Evolutionary conservation across 2,888 invertebrate species (phyloP).

Genomic region (Elysia crispata): DNA sequence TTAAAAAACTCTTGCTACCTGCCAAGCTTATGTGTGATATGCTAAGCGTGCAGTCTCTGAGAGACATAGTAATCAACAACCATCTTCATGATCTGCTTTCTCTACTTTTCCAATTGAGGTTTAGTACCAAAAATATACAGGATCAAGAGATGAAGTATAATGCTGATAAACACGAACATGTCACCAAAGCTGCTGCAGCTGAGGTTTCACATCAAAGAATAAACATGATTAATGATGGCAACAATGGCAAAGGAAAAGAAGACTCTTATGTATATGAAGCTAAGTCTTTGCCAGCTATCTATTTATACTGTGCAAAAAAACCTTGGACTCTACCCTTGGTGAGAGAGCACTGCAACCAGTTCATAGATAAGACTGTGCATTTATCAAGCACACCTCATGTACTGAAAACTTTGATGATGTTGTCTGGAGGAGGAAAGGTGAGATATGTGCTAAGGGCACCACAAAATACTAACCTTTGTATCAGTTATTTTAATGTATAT

Average conservation of each 20-base stretch:
- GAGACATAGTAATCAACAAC: slow-evolving; percentile 29
- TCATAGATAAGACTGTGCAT: slow-evolving; percentile 31
- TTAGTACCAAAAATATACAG: no score
- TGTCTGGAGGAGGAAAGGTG: slow-evolving; percentile 39
- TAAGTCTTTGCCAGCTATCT: no score
- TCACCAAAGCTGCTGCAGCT: no score
- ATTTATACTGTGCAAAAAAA: no score
- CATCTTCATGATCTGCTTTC: slow-evolving; percentile 34
- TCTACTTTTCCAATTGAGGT: slow-evolving; percentile 35
- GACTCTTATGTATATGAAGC: no score
- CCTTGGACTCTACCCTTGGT: slow-evolving; percentile 37
- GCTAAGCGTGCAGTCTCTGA: slow-evolving; percentile 15
- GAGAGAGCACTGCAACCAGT: slow-evolving; percentile 10
- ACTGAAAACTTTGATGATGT: slow-evolving; percentile 22
- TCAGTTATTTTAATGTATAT: not conserved
- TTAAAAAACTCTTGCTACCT: slow-evolving; percentile 23
- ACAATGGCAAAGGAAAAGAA: no score
- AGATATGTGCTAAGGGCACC: no score
- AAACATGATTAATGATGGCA: no score
- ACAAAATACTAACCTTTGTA: no score
- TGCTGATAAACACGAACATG: no score
- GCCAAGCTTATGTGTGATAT: slow-evolving; percentile 23
- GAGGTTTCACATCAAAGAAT: no score
- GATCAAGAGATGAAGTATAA: no score
- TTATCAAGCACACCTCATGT: slow-evolving; percentile 20